These are phyloP conservation scores for Achroia grisella DNA, from an alignment of 1,140 invertebrate genomes.

Conservation along the genomic window DNA sequence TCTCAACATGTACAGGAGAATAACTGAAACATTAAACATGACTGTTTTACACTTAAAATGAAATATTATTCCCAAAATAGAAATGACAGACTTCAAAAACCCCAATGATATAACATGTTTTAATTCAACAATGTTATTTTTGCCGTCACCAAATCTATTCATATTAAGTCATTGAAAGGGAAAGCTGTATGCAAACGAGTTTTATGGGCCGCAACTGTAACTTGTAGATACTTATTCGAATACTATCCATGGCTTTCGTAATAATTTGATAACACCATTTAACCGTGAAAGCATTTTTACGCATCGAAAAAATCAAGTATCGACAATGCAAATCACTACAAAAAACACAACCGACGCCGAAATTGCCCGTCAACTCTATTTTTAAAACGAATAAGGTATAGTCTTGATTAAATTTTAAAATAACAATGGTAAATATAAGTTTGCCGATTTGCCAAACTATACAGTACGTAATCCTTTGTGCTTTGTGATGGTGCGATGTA, in stretches of 20 bases:
- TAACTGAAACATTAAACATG: no score
- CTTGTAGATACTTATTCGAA: background rate
- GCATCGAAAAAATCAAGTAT: conserved; percentile 8
- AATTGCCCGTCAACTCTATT: background rate
- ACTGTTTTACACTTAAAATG: no score
- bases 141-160: no score
- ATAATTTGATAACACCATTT: conserved; percentile 17
- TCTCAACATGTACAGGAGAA: no score
- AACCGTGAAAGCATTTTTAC: conserved; percentile 20
- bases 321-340: conserved; percentile 6
- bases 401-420: background rate
- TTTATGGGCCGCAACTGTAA: no score
- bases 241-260: conserved; percentile 12
- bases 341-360: background rate
- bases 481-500: background rate
- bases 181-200: no score
- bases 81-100: no score
- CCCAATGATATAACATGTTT: no score
- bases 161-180: no score
- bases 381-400: background rate
- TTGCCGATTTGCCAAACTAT: conserved; percentile 1
- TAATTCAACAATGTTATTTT: no score
- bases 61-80: no score
- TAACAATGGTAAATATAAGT: conserved; percentile 9
- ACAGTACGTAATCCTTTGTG: background rate